Evolutionary conservation across 2,113 vertebrate species (phyloP).

Genomic region (Centropristis striata): DNA sequence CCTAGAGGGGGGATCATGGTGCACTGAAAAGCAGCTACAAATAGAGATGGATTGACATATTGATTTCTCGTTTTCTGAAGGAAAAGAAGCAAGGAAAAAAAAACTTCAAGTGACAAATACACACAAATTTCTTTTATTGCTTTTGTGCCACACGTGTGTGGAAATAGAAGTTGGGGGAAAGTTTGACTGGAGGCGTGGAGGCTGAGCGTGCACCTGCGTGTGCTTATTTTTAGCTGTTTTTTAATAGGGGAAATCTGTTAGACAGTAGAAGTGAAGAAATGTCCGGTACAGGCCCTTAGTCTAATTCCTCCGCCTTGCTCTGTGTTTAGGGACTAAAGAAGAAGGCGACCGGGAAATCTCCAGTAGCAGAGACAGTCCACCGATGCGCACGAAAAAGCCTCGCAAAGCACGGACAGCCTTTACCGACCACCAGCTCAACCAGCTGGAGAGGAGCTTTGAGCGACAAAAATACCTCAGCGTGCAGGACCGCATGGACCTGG

Average conservation of each 20-base stretch:
- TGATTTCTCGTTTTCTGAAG: constrained; percentile 89
- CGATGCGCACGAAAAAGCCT: constrained; percentile 95
- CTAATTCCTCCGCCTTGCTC: neutral
- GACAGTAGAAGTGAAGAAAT: neutral
- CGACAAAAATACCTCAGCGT: constrained; percentile 98
- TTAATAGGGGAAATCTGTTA: neutral
- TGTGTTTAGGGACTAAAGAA: constrained; percentile 91
- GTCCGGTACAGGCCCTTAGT: neutral
- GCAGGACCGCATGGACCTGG: constrained; percentile 99
- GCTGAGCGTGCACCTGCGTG: neutral
- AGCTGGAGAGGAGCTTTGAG: constrained; percentile 98
- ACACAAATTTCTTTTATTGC: constrained; percentile 70
- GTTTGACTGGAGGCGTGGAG: constrained; percentile 20
- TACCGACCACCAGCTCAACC: constrained; percentile 98
- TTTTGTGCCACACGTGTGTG: neutral
- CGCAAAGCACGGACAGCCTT: constrained; percentile 98
- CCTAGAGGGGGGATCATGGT: constrained; percentile 96
- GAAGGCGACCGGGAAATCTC: constrained; percentile 97
- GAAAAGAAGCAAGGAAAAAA: constrained; percentile 74
- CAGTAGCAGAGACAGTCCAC: constrained; percentile 97
- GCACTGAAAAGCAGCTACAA: constrained; percentile 89
- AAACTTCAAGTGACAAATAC: constrained; percentile 81
- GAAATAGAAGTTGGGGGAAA: constrained; percentile 30
- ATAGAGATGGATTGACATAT: constrained; percentile 94
- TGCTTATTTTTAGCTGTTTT: neutral